Conservation (phyloP, 1,140 invertebrate species). For the Mycetomoellerius zeteki region DNA sequence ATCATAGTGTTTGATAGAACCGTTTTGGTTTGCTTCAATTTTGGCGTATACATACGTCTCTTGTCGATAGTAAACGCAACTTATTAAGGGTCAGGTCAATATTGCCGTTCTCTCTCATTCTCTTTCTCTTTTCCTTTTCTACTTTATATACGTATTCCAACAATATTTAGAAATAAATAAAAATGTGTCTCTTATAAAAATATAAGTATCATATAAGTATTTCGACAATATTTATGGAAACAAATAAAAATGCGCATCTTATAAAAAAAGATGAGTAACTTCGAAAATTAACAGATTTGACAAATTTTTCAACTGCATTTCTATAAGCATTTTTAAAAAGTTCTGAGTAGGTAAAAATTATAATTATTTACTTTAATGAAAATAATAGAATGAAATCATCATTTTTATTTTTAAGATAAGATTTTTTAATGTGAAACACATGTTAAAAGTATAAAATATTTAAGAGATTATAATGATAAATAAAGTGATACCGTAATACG, state of each 20-base stretch:
- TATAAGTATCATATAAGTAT: not conserved
- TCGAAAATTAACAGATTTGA: not conserved
- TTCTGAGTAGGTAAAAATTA: not conserved
- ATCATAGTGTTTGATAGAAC: slow-evolving; percentile 34
- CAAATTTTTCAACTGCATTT: not conserved
- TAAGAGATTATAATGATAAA: not conserved
- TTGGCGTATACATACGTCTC: slow-evolving; percentile 17
- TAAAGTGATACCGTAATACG: not conserved
- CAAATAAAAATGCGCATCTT: not conserved
- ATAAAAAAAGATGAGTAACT: not conserved
- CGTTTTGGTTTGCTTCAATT: slow-evolving; percentile 52
- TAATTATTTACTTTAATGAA: slow-evolving; percentile 5
- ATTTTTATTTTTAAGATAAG: not conserved
- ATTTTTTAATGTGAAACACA: not conserved
- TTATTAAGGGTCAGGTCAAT: slow-evolving; percentile 39
- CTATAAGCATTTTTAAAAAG: not conserved
- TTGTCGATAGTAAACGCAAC: slow-evolving; percentile 29
- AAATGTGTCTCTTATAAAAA: not conserved
- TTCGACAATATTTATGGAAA: slow-evolving; percentile 9
- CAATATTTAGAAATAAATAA: not conserved
- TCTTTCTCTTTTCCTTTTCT: not conserved
- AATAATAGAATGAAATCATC: not conserved
- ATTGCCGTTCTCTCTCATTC: not conserved
- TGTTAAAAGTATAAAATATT: slow-evolving; percentile 13
- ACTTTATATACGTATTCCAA: not conserved